phyloP scores from a whole-genome alignment of 1,140 invertebrate genomes.

The Zaprionus gabonicus region DNA sequence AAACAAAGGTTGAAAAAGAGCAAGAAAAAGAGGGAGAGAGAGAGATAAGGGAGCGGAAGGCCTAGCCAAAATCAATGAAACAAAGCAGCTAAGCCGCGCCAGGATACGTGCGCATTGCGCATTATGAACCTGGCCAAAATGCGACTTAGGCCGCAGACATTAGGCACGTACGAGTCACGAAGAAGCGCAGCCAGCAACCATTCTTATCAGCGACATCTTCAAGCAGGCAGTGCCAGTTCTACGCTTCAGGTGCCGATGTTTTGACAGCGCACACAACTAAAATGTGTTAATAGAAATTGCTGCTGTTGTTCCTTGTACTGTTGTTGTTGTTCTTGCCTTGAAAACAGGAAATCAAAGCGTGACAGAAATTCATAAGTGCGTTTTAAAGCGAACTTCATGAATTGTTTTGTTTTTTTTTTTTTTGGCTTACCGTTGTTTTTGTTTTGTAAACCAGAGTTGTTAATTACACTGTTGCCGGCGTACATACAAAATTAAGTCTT shows the following conservation, averaged over 20 bases:
- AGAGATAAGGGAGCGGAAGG: conserved; percentile 16
- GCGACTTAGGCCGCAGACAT: conserved; percentile 46
- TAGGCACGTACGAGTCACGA: conserved; percentile 53
- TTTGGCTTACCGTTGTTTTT: not conserved
- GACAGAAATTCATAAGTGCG: conserved; percentile 64
- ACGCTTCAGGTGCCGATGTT: conserved; percentile 20
- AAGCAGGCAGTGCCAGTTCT: conserved; percentile 10
- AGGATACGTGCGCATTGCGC: conserved; percentile 44
- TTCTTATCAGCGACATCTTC: conserved; percentile 54
- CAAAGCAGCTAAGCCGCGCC: conserved; percentile 52
- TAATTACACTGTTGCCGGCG: conserved; percentile 62
- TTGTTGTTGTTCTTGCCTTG: conserved; percentile 26
- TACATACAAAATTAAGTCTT: conserved; percentile 55
- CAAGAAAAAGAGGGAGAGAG: not conserved
- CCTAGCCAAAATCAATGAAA: conserved; percentile 69
- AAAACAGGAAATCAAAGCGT: conserved; percentile 73
- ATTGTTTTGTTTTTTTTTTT: no score
- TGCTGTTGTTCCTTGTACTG: not conserved
- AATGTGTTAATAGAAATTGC: conserved; percentile 78
- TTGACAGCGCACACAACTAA: conserved; percentile 31
- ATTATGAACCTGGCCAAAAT: conserved; percentile 25
- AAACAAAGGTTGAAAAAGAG: conserved; percentile 12
- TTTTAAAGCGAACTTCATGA: conserved; percentile 10
- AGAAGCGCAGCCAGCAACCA: conserved; percentile 1
- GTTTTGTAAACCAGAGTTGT: conserved; percentile 57